phyloP scores from a whole-genome alignment of 1,140 invertebrate genomes.

The Pseudachorutes palmiensis region DNA sequence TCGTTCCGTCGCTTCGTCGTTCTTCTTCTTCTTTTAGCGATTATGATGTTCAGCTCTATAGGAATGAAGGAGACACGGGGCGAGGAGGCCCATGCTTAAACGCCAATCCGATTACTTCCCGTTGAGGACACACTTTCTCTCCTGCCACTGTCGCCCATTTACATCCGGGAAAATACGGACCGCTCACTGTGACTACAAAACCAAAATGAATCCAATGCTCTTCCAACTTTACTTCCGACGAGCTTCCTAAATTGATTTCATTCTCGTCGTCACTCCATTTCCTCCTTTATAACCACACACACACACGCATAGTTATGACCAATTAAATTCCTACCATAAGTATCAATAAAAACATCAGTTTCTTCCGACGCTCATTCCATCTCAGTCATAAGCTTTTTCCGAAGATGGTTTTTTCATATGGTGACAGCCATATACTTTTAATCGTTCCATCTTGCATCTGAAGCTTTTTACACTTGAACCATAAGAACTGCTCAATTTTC shows the following conservation, averaged over 20 bases:
- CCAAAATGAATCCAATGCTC: slow-evolving; percentile 3
- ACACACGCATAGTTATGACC: neutral
- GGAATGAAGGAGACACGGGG: neutral
- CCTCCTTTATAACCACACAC: no score
- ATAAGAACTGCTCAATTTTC: no score
- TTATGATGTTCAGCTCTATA: neutral
- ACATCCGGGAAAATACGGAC: neutral
- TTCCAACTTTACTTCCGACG: neutral
- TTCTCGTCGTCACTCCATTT: neutral
- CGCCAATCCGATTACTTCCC: neutral
- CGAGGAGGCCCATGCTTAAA: neutral
- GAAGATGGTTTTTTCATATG: neutral
- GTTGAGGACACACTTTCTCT: neutral
- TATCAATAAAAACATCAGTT: neutral
- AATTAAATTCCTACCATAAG: neutral
- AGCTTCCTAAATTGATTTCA: neutral
- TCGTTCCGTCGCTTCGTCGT: slow-evolving; percentile 1
- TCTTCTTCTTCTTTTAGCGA: neutral
- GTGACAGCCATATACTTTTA: neutral
- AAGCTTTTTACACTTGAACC: no score
- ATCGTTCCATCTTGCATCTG: no score
- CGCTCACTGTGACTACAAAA: neutral
- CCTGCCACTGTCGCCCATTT: neutral
- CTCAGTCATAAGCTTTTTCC: neutral
- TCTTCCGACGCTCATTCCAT: no score